Evolutionary conservation across 2,113 vertebrate genomes (phyloP).

Genomic region (Salminus brasiliensis): DNA sequence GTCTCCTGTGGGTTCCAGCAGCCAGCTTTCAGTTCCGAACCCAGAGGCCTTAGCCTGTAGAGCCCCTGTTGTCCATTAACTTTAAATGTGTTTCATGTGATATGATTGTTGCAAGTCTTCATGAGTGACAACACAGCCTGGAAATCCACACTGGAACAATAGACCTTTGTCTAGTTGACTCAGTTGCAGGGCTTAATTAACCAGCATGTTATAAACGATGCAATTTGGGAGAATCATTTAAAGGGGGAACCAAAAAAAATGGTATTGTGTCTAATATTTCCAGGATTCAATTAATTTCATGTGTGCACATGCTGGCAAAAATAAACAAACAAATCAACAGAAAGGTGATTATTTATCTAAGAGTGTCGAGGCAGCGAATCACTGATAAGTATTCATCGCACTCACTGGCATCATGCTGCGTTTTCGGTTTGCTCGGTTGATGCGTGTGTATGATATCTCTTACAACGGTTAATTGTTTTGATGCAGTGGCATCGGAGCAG

Average conservation of each 20-base stretch:
- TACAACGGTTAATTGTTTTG: constrained; percentile 48
- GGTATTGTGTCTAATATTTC: constrained; percentile 30
- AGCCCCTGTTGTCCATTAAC: neutral
- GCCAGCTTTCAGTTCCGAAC: neutral
- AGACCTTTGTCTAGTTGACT: constrained; percentile 9
- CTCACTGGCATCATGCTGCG: neutral
- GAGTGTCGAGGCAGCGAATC: neutral
- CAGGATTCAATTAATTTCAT: constrained; percentile 45
- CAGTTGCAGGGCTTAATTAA: constrained; percentile 36
- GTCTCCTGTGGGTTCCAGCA: neutral
- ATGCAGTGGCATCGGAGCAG: constrained; percentile 21
- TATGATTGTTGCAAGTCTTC: neutral
- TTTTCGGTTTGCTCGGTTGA: constrained; percentile 19
- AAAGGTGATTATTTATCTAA: constrained; percentile 44
- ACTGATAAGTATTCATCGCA: constrained; percentile 31
- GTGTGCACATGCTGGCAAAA: constrained; percentile 19
- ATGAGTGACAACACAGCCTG: neutral
- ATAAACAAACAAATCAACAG: constrained; percentile 25
- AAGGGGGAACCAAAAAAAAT: neutral
- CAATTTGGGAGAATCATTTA: constrained; percentile 31
- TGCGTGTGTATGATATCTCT: constrained; percentile 19
- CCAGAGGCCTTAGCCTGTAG: neutral
- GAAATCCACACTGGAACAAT: constrained; percentile 50
- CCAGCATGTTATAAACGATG: constrained; percentile 43
- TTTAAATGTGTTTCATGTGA: neutral